Base-by-base conservation (phyloP, 2,113 vertebrate genomes). In the Azemiops feae region DNA sequence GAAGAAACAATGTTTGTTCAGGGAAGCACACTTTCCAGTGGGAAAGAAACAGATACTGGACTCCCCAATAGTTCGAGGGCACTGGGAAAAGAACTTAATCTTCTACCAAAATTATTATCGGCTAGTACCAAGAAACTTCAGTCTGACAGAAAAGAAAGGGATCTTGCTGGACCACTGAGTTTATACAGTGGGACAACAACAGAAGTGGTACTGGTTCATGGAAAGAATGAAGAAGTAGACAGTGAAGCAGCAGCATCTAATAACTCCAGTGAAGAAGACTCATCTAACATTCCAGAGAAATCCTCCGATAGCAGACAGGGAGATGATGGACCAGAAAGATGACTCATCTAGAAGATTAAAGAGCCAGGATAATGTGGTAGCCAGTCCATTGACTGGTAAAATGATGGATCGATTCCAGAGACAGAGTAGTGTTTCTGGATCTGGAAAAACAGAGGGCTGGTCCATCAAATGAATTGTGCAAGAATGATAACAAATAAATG, bases 401-500 rank as follows among this genome's bases (percentile, higher is more conserved):
- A 11, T 23, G 87, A 74, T 55, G 54, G 92, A 52, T 86, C 74
- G 9, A 22, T 86, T 64, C 89, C 55, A 87, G 92, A 50, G 60
- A 43, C 43, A 87, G 89, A 23, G 53, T 2, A 1, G 52, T 58
- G 74, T 81, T 87, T 93, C 52, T 25, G 89, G 55, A 52, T 64
- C 45, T 8, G 74, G 81, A 90, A 81, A 90, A 89, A 47, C 43
- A 23, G 52, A n/a, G 88, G 92, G 92, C 92, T 93, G 92, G 89
- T 93, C 92, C 92, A 90, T 50, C 30, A 53, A 93, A 90, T 12
- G 55, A 90, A 86, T 50, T 93, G 88, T 93, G 69, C 12, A 85
- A 90, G 88, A 90, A 85, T 30, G 88, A 87, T 87, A 87, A 47
- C 89, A 53, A 93, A 90, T 93, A 93, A 93, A 93, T 86, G 45